Percentiles rank a stretch among this genome's conserved stretches.
Conservation (phyloP, 1,140 invertebrate species). For the Halesus radiatus region DNA sequence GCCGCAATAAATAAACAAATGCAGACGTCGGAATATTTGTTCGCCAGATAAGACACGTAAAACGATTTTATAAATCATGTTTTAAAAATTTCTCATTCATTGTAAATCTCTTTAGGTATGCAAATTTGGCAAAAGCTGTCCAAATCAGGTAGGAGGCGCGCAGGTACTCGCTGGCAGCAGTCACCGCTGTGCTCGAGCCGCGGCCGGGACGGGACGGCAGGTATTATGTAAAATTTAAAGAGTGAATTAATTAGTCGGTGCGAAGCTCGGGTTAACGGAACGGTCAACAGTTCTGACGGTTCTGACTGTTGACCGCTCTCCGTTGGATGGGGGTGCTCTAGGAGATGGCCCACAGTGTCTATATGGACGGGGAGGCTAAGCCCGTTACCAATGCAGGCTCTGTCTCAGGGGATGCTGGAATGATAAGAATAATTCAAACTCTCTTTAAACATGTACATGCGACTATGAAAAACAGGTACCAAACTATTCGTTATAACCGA, state of each 20-base stretch:
- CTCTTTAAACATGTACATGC: no score
- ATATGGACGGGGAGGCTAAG: no score
- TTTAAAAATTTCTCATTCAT: neutral
- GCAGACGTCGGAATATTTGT: neutral
- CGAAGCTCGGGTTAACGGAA: neutral
- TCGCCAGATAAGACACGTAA: neutral
- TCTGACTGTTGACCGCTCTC: neutral
- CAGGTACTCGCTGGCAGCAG: neutral
- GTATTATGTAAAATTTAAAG: neutral
- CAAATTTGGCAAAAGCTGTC: neutral
- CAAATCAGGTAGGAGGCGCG: neutral
- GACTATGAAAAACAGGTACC: no score
- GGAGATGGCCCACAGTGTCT: no score
- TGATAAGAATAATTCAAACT: no score
- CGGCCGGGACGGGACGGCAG: neutral
- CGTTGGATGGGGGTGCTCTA: neutral
- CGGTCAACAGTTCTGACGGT: neutral
- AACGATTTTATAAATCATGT: neutral
- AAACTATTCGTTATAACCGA: no score
- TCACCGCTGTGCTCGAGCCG: no score
- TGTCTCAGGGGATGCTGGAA: no score
- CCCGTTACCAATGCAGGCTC: no score
- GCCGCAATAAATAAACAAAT: conserved; percentile 7
- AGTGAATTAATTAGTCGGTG: neutral
- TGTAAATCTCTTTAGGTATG: neutral